These are phyloP conservation scores for Ctena decussata DNA, from an alignment of 2,888 invertebrate species.

Conservation along the genomic window DNA sequence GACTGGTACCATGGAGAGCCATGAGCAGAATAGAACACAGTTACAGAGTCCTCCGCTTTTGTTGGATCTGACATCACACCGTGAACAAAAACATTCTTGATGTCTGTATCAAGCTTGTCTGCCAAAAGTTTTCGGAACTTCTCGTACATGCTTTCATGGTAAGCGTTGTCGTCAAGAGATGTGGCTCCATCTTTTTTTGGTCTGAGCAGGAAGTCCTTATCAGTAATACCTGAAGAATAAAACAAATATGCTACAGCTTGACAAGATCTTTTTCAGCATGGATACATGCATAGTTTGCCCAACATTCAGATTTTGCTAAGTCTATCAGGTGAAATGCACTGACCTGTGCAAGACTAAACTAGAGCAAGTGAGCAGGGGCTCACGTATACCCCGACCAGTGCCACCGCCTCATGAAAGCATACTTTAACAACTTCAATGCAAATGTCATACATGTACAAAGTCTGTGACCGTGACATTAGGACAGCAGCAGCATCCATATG, in stretches of 20 bases:
- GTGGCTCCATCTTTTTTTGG: constrained; percentile 53
- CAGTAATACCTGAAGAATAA: constrained; percentile 91
- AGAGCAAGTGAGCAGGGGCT: no score
- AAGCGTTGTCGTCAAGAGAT: constrained; percentile 10
- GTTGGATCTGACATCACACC: constrained; percentile 94
- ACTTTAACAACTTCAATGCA: no score
- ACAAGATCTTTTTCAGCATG: no score
- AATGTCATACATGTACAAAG: no score
- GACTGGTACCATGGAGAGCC: constrained; percentile 98
- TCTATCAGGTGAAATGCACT: no score
- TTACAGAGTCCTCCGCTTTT: constrained; percentile 92
- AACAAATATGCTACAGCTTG: not conserved
- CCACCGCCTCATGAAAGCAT: no score
- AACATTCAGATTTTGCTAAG: no score
- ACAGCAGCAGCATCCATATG: no score
- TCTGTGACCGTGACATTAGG: no score
- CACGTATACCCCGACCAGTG: no score
- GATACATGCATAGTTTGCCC: no score
- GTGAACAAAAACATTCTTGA: constrained; percentile 97
- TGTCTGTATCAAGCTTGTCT: constrained; percentile 93
- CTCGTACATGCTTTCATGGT: constrained; percentile 93
- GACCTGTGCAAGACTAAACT: no score
- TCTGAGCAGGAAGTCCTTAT: constrained; percentile 95
- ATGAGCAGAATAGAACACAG: constrained; percentile 97
- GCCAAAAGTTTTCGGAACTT: constrained; percentile 96